phyloP scores from a whole-genome alignment of 2,888 invertebrate species.

The Cheilosia vernalis region DNA sequence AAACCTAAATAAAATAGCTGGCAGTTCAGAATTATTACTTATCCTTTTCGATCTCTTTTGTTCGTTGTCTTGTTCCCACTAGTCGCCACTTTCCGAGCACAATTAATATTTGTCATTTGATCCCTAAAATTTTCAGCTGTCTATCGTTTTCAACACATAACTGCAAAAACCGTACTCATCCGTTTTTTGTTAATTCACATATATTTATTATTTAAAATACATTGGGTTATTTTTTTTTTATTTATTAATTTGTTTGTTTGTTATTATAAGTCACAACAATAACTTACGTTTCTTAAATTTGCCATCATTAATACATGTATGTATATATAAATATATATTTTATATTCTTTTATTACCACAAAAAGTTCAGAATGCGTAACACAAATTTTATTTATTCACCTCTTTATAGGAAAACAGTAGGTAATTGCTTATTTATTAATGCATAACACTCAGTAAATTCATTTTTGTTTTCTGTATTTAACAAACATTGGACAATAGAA shows the following conservation, averaged over 20 bases:
- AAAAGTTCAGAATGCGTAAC: constrained; percentile 14
- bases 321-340: constrained; percentile 25
- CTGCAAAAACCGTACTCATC: background rate
- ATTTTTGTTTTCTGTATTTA: background rate
- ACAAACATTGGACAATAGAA: background rate
- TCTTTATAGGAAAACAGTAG: constrained; percentile 48
- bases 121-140: too few species aligned
- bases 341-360: constrained; percentile 11
- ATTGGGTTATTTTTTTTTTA: constrained; percentile 32
- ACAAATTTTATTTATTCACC: constrained; percentile 19
- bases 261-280: constrained; percentile 43
- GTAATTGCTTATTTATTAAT: constrained; percentile 20
- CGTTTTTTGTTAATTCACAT: constrained; percentile 48
- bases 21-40: too few species aligned
- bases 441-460: constrained; percentile 45
- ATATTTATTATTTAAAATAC: constrained; percentile 68
- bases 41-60: too few species aligned
- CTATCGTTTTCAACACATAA: background rate
- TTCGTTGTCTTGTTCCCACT: too few species aligned
- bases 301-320: constrained; percentile 25
- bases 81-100: too few species aligned
- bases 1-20: too few species aligned
- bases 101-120: too few species aligned
- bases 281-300: constrained; percentile 40
- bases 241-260: constrained; percentile 2